Base-by-base conservation (phyloP, 2,888 invertebrate genomes). In the Habroteleia sp. region DNA sequence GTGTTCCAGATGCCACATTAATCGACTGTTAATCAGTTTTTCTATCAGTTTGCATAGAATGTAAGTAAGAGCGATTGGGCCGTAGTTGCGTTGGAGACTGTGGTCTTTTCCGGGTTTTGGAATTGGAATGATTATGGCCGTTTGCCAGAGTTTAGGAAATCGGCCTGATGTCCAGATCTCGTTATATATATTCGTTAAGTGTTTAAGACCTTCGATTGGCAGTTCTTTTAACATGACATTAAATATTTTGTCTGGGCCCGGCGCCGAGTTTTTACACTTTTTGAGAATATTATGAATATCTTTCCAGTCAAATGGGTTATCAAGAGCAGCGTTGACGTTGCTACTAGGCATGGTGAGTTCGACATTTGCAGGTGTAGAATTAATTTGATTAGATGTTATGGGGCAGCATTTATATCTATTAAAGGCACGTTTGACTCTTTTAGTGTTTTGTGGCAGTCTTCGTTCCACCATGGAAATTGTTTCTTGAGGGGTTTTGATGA, bases 241-340 rank as follows among this genome's bases (percentile, higher is more conserved):
- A 2, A 63, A 56, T 3, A 77, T 77, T 1, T 63, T 52, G 14
- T 78, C 75, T 3, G 75, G 75, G n/a, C 68, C 76, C 1, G 76
- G 78, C 1, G 37, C 25, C 1, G 37, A 10, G 8, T 52, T 35
- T 37, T 37, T 52, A 3, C n/a, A 29, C 1, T 2, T 17, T 3
- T 17, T 7, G 25, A 31, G 17, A 29, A 29, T 17, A 0, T 13
- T 29, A 7, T 27, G n/a, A 1, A 11, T 3, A 4, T 33, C 29
- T 8, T 29, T 3, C n/a, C 14, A 4, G 14, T 27, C 8, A 8
- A 46, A 29, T 2, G 14, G 27, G 29, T 11, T 1, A 29, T 46
- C 29, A 3, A 46, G n/a, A 7, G n/a, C 5, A 4, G 20, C n/a
- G 2, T 4, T 13, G 13, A 29, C 3, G 7, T 46, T 6, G 11